Evolutionary conservation across 2,113 vertebrate genomes (phyloP).

Genomic region (Perca schrenkii): DNA sequence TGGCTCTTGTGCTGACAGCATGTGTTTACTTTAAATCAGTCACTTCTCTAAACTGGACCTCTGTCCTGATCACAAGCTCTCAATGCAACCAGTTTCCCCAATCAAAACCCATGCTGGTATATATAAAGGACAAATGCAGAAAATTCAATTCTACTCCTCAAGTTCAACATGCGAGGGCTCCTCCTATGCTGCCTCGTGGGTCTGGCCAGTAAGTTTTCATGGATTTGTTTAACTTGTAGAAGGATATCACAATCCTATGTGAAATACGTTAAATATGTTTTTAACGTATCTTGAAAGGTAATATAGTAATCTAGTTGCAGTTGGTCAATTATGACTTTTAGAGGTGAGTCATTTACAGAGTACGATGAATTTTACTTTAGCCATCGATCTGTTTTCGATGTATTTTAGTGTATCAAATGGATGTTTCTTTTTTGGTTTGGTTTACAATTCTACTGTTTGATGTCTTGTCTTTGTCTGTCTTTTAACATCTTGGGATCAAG

Average conservation of each 20-base stretch:
- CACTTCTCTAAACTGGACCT: not conserved
- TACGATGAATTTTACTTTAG: not conserved
- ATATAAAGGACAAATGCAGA: conserved; percentile 65
- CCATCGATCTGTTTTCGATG: not conserved
- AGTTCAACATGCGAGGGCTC: conserved; percentile 72
- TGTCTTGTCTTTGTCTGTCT: not conserved
- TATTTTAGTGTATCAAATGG: not conserved
- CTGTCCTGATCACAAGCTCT: conserved; percentile 19
- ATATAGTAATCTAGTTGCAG: not conserved
- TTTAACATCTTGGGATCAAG: not conserved
- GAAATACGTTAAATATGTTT: too few relatives aligned
- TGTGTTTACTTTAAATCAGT: conserved; percentile 46
- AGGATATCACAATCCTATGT: not conserved
- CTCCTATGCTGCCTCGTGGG: conserved; percentile 79
- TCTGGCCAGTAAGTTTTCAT: conserved; percentile 76
- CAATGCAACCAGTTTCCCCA: conserved; percentile 9
- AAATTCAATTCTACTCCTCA: conserved; percentile 38
- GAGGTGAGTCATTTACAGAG: not conserved
- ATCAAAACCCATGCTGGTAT: conserved; percentile 32
- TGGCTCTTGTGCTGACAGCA: conserved; percentile 18
- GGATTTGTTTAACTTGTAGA: not conserved
- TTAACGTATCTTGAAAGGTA: not conserved
- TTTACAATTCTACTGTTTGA: not conserved
- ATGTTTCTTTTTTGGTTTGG: not conserved
- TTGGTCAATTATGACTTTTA: not conserved